Evolutionary conservation across 2,888 invertebrate species (phyloP).

Genomic region (Odiellus spinosus): DNA sequence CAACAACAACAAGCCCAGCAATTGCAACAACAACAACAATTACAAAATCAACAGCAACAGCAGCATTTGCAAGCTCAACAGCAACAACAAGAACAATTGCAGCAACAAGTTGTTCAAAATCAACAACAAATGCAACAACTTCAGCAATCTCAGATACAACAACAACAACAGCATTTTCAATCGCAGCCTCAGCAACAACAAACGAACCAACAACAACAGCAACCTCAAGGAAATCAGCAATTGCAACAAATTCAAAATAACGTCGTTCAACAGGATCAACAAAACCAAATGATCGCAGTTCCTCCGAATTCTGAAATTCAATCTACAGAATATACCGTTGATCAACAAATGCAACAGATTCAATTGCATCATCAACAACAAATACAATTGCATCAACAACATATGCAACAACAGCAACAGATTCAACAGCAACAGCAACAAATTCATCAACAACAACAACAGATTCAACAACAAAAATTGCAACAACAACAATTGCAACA

Average conservation of each 20-base stretch:
- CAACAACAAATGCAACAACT: neutral
- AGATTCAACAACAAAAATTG: neutral
- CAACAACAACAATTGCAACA: neutral
- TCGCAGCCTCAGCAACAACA: neutral
- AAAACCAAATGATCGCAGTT: too few relatives aligned
- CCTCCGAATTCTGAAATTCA: too few relatives aligned
- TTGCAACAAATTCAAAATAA: neutral
- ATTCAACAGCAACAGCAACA: neutral
- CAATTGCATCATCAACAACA: too few relatives aligned
- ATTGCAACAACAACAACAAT: neutral
- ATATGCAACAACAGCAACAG: neutral
- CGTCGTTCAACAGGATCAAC: too few relatives aligned
- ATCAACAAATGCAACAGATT: neutral
- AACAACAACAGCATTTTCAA: neutral
- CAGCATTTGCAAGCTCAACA: slow-evolving; percentile 2
- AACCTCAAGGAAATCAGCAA: neutral
- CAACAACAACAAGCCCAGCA: neutral
- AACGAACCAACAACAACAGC: neutral
- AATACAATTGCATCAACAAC: neutral
- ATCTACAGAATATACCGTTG: too few relatives aligned
- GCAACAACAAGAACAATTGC: neutral
- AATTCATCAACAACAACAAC: neutral
- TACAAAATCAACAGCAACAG: neutral
- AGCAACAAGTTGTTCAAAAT: neutral
- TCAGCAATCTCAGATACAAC: neutral